Percentiles rank a stretch among this genome's conserved stretches.
phyloP scores from a whole-genome alignment of 1,140 invertebrate species.

The Neuroterus valhalla region DNA sequence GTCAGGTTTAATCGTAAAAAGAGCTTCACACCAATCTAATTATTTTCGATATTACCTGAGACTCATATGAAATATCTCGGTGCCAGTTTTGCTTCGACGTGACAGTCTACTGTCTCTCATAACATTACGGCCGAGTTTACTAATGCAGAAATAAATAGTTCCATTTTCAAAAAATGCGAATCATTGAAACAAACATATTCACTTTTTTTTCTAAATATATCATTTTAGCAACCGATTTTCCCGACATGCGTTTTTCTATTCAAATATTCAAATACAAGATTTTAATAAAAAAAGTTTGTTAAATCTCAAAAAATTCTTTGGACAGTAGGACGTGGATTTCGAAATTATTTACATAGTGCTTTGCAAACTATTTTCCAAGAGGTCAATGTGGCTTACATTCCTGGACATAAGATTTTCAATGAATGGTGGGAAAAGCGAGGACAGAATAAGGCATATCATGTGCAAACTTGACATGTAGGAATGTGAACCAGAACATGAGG shows the following conservation, averaged over 20 bases:
- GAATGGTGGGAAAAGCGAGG: neutral
- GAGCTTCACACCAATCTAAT: constrained; percentile 61
- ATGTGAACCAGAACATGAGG: neutral
- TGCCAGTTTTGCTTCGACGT: constrained; percentile 72
- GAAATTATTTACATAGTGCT: neutral
- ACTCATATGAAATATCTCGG: constrained; percentile 74
- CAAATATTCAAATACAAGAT: no score
- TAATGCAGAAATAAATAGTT: constrained; percentile 60
- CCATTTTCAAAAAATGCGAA: constrained; percentile 4
- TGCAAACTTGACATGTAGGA: neutral
- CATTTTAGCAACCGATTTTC: no score
- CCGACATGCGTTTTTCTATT: no score
- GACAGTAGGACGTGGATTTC: no score
- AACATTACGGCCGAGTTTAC: constrained; percentile 60
- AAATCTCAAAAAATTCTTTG: no score
- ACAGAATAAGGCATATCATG: neutral
- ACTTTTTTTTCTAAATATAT: neutral
- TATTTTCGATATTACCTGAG: constrained; percentile 69
- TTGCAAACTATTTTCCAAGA: constrained; percentile 39
- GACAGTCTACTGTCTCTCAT: constrained; percentile 61
- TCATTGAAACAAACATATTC: no score
- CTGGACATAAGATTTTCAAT: neutral
- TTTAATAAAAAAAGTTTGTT: no score
- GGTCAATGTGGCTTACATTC: neutral
- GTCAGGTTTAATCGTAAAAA: constrained; percentile 3